Conservation (phyloP, 2,888 invertebrate genomes). For the Philereme transversata region DNA sequence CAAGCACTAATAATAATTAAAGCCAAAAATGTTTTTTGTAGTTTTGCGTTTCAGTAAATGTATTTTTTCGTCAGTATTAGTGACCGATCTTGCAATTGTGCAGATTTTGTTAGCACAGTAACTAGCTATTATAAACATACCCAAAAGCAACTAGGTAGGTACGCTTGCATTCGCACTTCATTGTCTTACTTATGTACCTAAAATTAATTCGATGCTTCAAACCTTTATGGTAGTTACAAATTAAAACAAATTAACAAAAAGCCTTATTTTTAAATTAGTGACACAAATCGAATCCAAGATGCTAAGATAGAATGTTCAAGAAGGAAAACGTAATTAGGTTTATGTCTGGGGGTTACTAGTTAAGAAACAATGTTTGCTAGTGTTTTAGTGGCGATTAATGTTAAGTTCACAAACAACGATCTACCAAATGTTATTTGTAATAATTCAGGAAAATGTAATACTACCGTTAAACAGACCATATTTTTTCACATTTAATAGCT, state of each 20-base stretch:
- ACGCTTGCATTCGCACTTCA: not conserved
- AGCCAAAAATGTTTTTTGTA: constrained; percentile 16
- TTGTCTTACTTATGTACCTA: not conserved
- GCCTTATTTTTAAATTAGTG: constrained; percentile 47
- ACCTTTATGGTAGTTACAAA: not conserved
- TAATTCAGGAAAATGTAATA: too few species aligned
- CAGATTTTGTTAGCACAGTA: constrained; percentile 19
- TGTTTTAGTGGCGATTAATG: too few species aligned
- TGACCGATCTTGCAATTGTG: constrained; percentile 21
- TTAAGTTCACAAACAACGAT: too few species aligned
- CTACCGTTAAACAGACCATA: too few species aligned
- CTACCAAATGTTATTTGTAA: too few species aligned
- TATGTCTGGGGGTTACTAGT: too few species aligned
- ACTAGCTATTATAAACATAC: constrained; percentile 3
- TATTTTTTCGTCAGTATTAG: constrained; percentile 14
- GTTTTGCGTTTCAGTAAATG: constrained; percentile 9
- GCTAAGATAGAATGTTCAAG: constrained; percentile 39
- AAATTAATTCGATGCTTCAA: not conserved
- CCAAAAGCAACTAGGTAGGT: constrained; percentile 1
- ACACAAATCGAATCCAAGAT: constrained; percentile 45
- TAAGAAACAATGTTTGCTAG: too few species aligned
- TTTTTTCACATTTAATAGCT: too few species aligned
- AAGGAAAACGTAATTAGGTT: too few species aligned
- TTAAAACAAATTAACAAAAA: constrained; percentile 5
- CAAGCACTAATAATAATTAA: not conserved